These are phyloP conservation scores for Tenthredo distinguenda DNA, from an alignment of 2,888 invertebrate species.

Conservation along the genomic window DNA sequence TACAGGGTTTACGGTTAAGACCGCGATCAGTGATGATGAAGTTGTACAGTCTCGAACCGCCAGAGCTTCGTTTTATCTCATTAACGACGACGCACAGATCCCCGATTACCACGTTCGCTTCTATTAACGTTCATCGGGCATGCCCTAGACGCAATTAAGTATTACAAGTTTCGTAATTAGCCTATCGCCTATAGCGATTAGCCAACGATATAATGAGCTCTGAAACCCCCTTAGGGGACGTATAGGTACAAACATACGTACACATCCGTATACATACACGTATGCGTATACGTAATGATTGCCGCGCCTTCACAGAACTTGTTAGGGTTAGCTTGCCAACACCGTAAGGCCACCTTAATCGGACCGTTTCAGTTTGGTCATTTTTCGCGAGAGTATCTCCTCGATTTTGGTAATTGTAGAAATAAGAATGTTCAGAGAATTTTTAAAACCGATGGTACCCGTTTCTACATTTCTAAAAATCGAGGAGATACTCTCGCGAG, in stretches of 20 bases:
- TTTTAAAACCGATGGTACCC: no score
- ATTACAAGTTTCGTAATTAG: slow-evolving; percentile 64
- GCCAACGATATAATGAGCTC: slow-evolving; percentile 41
- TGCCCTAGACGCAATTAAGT: slow-evolving; percentile 60
- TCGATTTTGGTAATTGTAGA: no score
- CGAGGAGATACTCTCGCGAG: no score
- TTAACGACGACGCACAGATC: slow-evolving; percentile 55
- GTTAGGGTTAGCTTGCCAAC: no score
- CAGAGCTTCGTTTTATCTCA: slow-evolving; percentile 37
- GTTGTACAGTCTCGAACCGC: slow-evolving; percentile 30
- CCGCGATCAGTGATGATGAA: slow-evolving; percentile 22
- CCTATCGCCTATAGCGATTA: slow-evolving; percentile 59
- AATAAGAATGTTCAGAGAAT: no score
- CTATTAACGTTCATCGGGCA: slow-evolving; percentile 60
- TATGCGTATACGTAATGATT: no score
- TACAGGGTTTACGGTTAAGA: background rate
- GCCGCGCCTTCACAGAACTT: no score
- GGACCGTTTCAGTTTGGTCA: no score
- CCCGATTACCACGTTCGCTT: slow-evolving; percentile 67
- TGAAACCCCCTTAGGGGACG: slow-evolving; percentile 1
- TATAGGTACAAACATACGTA: background rate
- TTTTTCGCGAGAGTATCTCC: no score
- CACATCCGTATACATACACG: no score
- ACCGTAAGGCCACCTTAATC: no score
- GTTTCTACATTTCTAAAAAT: no score